A percentile compares a stretch with the other conserved stretches of the same genome.
These are phyloP conservation scores for Hirtodrosophila trivittata DNA, from an alignment of 2,888 invertebrate genomes.

Conservation along the genomic window DNA sequence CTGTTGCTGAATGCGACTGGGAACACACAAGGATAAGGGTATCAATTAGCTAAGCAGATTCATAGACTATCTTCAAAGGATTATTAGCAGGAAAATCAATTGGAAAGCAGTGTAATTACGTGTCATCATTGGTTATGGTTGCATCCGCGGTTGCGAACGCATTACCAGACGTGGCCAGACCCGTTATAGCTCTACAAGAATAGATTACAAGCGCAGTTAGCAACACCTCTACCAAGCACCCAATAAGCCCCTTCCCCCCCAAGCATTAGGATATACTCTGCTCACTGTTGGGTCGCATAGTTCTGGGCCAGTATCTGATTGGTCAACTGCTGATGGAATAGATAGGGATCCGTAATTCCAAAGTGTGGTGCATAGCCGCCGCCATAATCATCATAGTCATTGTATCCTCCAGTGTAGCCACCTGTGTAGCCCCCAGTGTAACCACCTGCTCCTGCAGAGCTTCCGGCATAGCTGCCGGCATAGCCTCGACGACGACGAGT, in stretches of 20 bases:
- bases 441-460: slow-evolving; percentile 50
- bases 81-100: slow-evolving; percentile 12
- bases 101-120: slow-evolving; percentile 74
- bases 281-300: slow-evolving; percentile 80
- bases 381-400: slow-evolving; percentile 61
- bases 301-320: slow-evolving; percentile 80
- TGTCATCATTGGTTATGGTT: slow-evolving; percentile 73
- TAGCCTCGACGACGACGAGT: slow-evolving; percentile 48
- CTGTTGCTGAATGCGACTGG: slow-evolving; percentile 79
- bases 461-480: slow-evolving; percentile 59
- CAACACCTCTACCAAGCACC: slow-evolving; percentile 42
- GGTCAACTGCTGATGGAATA: slow-evolving; percentile 81
- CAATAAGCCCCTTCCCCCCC: not conserved
- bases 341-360: slow-evolving; percentile 80
- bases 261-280: not conserved
- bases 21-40: not conserved
- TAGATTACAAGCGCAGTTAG: slow-evolving; percentile 46
- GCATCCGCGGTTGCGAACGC: slow-evolving; percentile 81
- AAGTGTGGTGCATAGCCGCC: slow-evolving; percentile 66
- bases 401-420: slow-evolving; percentile 48
- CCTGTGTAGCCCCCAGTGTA: slow-evolving; percentile 50
- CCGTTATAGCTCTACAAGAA: slow-evolving; percentile 71
- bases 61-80: not conserved
- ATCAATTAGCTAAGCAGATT: not conserved
- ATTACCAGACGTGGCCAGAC: slow-evolving; percentile 76